Conservation (phyloP, 2,113 vertebrate genomes). For the Salvelinus alpinus region DNA sequence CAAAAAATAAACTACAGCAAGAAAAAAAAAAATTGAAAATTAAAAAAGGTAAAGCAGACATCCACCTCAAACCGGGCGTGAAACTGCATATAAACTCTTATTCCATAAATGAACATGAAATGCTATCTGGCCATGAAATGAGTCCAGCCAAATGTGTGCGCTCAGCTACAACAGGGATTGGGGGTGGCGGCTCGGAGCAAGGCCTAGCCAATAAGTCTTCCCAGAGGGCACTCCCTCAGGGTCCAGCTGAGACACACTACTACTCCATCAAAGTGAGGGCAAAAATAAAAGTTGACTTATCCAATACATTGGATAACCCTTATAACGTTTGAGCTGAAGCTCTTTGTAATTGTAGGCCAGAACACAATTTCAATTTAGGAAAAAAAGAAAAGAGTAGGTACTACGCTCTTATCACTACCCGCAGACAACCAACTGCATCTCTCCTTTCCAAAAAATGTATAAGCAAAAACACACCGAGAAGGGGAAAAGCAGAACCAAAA, state of each 20-base stretch:
- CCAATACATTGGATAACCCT: constrained; percentile 83
- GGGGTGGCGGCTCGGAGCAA: constrained; percentile 64
- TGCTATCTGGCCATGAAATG: constrained; percentile 83
- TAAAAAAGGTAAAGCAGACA: constrained; percentile 66
- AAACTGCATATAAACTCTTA: constrained; percentile 81
- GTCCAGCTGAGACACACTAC: constrained; percentile 62
- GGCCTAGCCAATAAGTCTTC: constrained; percentile 35
- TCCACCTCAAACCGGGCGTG: constrained; percentile 80
- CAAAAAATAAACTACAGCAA: constrained; percentile 76
- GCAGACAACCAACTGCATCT: constrained; percentile 80
- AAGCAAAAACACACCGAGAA: constrained; percentile 70
- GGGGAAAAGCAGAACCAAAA: constrained; percentile 65
- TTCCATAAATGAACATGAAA: constrained; percentile 86
- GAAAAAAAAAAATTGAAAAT: constrained; percentile 44
- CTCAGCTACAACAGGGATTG: constrained; percentile 77
- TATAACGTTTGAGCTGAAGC: constrained; percentile 71
- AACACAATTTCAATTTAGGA: constrained; percentile 76
- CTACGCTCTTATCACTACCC: constrained; percentile 71
- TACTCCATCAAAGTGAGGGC: constrained; percentile 61
- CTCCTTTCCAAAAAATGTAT: constrained; percentile 64
- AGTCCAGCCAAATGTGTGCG: constrained; percentile 83
- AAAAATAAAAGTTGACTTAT: constrained; percentile 77
- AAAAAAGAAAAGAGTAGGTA: constrained; percentile 46
- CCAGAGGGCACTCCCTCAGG: constrained; percentile 54
- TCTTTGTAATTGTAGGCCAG: constrained; percentile 69